Evolutionary conservation across 2,113 vertebrate species (phyloP).

Genomic region (Oceanites oceanicus): DNA sequence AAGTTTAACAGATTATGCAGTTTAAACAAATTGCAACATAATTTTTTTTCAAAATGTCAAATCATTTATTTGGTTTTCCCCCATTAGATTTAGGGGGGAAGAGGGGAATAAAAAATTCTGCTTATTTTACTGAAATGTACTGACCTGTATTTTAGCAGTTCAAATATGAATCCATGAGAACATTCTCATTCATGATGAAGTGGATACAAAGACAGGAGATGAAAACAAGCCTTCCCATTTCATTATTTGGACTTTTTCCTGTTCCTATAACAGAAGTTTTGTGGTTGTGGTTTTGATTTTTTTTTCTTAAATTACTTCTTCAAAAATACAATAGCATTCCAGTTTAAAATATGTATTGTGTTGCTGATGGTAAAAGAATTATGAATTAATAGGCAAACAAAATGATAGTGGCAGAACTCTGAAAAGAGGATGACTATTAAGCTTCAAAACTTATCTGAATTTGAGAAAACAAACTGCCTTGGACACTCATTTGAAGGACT

Average conservation of each 20-base stretch:
- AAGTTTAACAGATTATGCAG: neutral
- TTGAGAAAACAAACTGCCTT: neutral
- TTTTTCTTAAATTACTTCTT: neutral
- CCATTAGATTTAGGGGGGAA: neutral
- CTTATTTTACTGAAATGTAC: neutral
- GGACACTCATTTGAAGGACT: rapidly evolving
- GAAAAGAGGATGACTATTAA: neutral
- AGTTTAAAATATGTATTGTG: neutral
- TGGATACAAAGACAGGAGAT: neutral
- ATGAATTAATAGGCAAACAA: neutral
- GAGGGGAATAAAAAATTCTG: neutral
- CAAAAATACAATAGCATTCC: neutral
- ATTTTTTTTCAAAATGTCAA: neutral
- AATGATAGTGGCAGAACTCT: neutral
- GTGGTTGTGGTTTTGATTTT: rapidly evolving
- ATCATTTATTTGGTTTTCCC: rapidly evolving
- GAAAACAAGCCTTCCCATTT: neutral
- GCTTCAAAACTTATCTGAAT: neutral
- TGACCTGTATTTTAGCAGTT: neutral
- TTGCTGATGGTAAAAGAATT: neutral
- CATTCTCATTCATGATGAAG: neutral
- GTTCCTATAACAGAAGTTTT: neutral
- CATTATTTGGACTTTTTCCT: neutral
- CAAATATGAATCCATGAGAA: neutral
- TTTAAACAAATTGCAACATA: neutral